phyloP scores from a whole-genome alignment of 2,888 invertebrate genomes.

The Himalopsyche japonica region DNA sequence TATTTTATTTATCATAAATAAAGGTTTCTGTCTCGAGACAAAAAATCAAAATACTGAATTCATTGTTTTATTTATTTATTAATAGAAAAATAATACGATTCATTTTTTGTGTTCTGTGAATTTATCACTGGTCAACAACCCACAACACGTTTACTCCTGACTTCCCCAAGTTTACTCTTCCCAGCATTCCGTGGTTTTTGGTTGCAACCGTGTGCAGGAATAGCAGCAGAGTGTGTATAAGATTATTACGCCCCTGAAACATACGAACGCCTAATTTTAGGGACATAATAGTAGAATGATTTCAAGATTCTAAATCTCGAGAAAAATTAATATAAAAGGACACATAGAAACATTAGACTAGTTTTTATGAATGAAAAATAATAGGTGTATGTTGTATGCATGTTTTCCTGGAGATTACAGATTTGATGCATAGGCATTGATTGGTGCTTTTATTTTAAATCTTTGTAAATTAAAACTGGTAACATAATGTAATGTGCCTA shows the following conservation, averaged over 20 bases:
- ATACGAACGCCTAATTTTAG: slow-evolving; percentile 25
- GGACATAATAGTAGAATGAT: background rate
- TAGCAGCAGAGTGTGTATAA: slow-evolving; percentile 83
- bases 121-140: slow-evolving; percentile 63
- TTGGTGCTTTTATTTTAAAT: too few species aligned
- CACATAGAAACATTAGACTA: too few species aligned
- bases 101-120: background rate
- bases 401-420: too few species aligned
- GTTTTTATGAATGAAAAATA: too few species aligned
- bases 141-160: slow-evolving; percentile 85
- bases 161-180: slow-evolving; percentile 75
- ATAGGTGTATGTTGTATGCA: too few species aligned
- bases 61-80: background rate
- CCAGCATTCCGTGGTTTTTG: slow-evolving; percentile 74
- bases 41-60: background rate
- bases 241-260: slow-evolving; percentile 80
- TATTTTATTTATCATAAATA: too few species aligned
- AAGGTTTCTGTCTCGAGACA: too few species aligned
- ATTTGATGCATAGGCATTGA: too few species aligned
- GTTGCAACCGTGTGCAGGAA: slow-evolving; percentile 77
- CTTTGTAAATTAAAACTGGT: too few species aligned
- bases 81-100: background rate
- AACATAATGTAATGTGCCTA: too few species aligned
- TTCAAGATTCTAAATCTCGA: too few species aligned
- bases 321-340: too few species aligned